Percentiles rank a stretch among this genome's conserved stretches.
These are phyloP conservation scores for Pyrocoelia pectoralis DNA, from an alignment of 2,888 invertebrate species.

Conservation along the genomic window DNA sequence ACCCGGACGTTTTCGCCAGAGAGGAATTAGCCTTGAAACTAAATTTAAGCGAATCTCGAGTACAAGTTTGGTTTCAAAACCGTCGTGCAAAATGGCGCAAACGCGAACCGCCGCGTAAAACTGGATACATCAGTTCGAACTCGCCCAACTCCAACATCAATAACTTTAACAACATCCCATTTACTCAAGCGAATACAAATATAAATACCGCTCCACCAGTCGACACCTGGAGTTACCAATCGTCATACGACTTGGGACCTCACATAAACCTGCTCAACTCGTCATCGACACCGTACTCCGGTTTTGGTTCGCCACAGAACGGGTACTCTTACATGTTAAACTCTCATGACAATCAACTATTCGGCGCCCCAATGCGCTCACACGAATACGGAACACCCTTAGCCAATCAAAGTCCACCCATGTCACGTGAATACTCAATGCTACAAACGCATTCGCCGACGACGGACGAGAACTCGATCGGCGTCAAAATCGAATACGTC, in stretches of 20 bases:
- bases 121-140: constrained; percentile 77
- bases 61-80: constrained; percentile 89
- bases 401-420: constrained; percentile 68
- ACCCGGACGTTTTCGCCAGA: constrained; percentile 94
- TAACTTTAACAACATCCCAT: constrained; percentile 63
- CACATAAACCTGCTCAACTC: constrained; percentile 78
- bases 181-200: constrained; percentile 61
- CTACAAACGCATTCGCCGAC: constrained; percentile 69
- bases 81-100: constrained; percentile 94
- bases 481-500: constrained; percentile 59
- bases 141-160: constrained; percentile 70
- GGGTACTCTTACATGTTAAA: constrained; percentile 71
- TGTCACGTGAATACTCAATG: constrained; percentile 72
- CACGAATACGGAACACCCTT: constrained; percentile 68
- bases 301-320: constrained; percentile 69
- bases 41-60: constrained; percentile 82
- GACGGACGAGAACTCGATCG: constrained; percentile 57
- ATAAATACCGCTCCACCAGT: constrained; percentile 62
- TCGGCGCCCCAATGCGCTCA: constrained; percentile 67
- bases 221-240: constrained; percentile 81
- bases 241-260: constrained; percentile 79
- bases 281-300: constrained; percentile 68
- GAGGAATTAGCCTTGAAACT: constrained; percentile 93
- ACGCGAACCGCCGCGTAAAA: constrained; percentile 91
- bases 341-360: constrained; percentile 76